Percentiles rank a stretch among this genome's conserved stretches.
Conservation (phyloP, 37 sponge, comb jelly and placozoan genomes). For the Spongilla lacustris region DNA sequence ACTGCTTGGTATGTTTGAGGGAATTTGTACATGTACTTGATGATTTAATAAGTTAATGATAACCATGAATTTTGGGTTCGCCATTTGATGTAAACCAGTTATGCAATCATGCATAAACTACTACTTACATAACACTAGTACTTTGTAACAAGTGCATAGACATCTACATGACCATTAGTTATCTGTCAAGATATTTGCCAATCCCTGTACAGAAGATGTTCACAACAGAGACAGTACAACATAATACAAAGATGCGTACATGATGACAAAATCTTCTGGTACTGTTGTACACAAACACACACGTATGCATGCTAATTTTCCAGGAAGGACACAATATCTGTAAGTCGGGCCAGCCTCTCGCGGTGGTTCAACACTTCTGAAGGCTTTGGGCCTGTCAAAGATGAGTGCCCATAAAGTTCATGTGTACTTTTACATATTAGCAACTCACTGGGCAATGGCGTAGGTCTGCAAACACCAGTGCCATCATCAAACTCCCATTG, state of each 20-base stretch:
- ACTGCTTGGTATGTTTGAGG: no score
- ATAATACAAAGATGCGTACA: not conserved
- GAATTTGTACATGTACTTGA: no score
- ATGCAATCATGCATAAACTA: no score
- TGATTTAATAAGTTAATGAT: no score
- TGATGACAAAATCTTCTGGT: not conserved
- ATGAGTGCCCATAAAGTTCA: not conserved
- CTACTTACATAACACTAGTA: no score
- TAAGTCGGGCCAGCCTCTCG: conserved; percentile 52
- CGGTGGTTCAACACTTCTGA: conserved; percentile 24
- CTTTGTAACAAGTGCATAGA: no score
- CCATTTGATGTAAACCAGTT: no score
- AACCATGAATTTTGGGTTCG: no score
- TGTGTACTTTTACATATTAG: not conserved
- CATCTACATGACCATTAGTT: no score
- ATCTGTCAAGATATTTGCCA: no score
- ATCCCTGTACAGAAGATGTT: no score
- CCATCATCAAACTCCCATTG: conserved; percentile 50
- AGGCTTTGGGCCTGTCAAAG: conserved; percentile 20
- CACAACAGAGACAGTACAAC: not conserved
- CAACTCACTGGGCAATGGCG: conserved; percentile 29
- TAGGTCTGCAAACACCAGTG: conserved; percentile 27
- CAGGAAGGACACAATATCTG: conserved; percentile 71
- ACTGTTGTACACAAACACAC: not conserved
- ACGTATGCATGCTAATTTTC: conserved; percentile 49